Evolutionary conservation across 2,797 vertebrate genomes (phyloP), one percentile per base, ranked within the genome.

Genomic region (Arctocebus calabarensis): DNA sequence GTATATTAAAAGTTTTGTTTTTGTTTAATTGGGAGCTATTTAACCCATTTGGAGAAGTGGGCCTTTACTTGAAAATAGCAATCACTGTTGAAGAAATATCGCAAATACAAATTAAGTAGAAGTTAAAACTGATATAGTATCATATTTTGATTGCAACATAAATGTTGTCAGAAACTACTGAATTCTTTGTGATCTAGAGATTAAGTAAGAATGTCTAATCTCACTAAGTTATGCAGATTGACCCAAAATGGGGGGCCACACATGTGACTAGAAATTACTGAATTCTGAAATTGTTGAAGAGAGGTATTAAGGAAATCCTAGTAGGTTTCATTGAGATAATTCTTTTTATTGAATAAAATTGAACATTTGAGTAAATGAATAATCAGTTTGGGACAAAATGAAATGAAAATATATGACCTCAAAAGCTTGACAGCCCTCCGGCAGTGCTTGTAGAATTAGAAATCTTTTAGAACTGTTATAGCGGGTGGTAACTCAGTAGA

Each of bases 1-100:
- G 88, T 97, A 52, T 98, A 97, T 96, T 97, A 93, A 96, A 98
- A 98, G 85, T 88, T 82, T 94, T 96, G 91, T 93, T 95, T 95
- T 94, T 94, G 45, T 81, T 94, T 83, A 84, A 85, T 77, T 89
- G 77, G 45, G 79, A 97, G 93, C 83, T 95, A 17, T 97, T 95
- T 97, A 97, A 96, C 96, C 78, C 52, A 43, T 89, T 91, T 98
- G 90, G 84, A 79, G 23, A 92, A 89, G 45, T 48, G 40, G 40
- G 5, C 5, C 3, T 91, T 20, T 95, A 34, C 84, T 92, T 89
- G 85, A 66, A 94, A 85, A 81, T 92, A 79, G 83, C 70, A 90
- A 48, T 23, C 32, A 32, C 62, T 97, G 96, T 95, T 68, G 59
- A 91, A 86, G 83, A 83, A 94, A 12, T 89, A 92, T 64, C 29